phyloP scores from a whole-genome alignment of 2,888 invertebrate genomes.

The Cryptophagus acutangulus region DNA sequence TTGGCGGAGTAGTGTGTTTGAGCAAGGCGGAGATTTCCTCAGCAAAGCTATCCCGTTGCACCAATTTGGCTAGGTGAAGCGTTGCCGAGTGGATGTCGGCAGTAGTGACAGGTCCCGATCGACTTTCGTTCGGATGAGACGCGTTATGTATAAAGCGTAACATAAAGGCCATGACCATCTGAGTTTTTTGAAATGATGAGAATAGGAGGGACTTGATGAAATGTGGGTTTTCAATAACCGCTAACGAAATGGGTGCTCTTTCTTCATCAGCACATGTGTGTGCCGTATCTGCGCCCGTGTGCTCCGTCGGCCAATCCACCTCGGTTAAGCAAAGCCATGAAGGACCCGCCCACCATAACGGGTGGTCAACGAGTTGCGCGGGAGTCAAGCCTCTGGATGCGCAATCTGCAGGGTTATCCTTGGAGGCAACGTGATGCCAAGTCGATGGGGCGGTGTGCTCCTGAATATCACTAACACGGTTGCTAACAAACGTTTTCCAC shows the following conservation, averaged over 20 bases:
- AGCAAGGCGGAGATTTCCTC: conserved; percentile 4
- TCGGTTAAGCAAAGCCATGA: too few relatives aligned
- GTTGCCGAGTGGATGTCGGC: conserved; percentile 5
- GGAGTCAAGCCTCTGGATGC: too few relatives aligned
- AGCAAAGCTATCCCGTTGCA: conserved; percentile 4
- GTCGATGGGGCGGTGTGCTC: too few relatives aligned
- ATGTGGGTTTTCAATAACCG: background rate
- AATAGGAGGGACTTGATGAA: background rate
- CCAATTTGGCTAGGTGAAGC: conserved; percentile 6
- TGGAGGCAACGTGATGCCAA: too few relatives aligned
- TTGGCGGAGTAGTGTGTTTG: conserved; percentile 1
- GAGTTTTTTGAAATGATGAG: background rate
- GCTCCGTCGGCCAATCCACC: too few relatives aligned
- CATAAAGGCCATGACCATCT: conserved; percentile 3
- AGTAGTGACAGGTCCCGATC: background rate
- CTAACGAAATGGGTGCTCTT: background rate
- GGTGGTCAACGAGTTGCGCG: too few relatives aligned
- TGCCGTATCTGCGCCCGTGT: too few relatives aligned
- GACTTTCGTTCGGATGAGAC: background rate
- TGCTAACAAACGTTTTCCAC: too few relatives aligned
- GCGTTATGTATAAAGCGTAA: conserved; percentile 4
- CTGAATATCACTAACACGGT: too few relatives aligned
- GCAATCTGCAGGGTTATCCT: too few relatives aligned
- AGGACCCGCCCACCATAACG: too few relatives aligned
- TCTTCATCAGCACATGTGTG: background rate